Base-by-base conservation (phyloP, 1,140 invertebrate species). In the Orchestia grillus region DNA sequence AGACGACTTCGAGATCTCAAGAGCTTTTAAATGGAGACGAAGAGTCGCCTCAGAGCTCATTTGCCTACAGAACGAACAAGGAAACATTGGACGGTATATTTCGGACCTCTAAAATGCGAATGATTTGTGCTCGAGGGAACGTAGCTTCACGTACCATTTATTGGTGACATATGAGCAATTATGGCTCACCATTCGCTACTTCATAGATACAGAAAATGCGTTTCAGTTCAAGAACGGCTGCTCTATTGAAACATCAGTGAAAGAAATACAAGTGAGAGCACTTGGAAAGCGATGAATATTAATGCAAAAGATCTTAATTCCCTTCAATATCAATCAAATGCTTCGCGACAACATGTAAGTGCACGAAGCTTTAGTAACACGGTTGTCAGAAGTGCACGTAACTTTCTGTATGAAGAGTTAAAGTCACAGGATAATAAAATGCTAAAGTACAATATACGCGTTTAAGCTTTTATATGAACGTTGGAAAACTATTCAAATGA, bases 21-120 rank as follows among this genome's bases (percentile, higher is more conserved):
- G 88, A 90, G 43, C 88, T 90, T 90, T 90, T 90, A 90, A 90
- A 90, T 90, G n/a, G 88, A 90, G 88, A 90, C 88, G 88, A 90
- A 90, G 88, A 90, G 88, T 41, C 88, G 88, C 43, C 16, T 44
- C 43, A 90, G 43, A 90, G n/a, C 88, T 44, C 88, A 90, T 90
- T 90, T 90, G 88, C 43, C 43, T 90, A 44, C 88, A 90, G 62
- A 90, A 90, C 88, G 88, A 90, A 90, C 42, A 44, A 44, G 41
- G 62, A 77, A 77, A 77, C 62, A 77, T 77, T 3, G 62, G 62
- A 36, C 62, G 62, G 62, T 77, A 90, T 42, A 90, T 44, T 90
- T 90, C 88, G 15, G 88, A 90, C n/a, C 43, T 90, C 88, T 42
- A 19, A 42, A 90, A 42, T 28, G 6, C 6, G 43, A 90, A 90